phyloP scores from a whole-genome alignment of 2,797 vertebrate genomes.

The Cirrhinus molitorella region DNA sequence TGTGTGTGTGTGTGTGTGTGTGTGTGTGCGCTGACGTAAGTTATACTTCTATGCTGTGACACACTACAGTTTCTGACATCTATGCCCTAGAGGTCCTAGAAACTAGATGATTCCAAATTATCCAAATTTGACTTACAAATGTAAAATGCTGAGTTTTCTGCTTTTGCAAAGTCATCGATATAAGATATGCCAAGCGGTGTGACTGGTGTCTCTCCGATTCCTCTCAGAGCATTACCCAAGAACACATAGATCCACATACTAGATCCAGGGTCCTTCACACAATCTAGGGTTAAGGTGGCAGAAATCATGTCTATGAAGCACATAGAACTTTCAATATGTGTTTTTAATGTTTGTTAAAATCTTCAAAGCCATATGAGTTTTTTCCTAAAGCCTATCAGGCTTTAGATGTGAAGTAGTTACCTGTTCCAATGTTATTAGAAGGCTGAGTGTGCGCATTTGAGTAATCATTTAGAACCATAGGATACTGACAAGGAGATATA shows the following conservation, averaged over 20 bases:
- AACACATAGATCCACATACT: slow-evolving; percentile 92
- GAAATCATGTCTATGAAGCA: background rate
- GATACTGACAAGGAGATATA: slow-evolving; percentile 69
- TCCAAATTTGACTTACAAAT: slow-evolving; percentile 80
- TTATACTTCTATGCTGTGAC: background rate
- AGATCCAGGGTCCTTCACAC: slow-evolving; percentile 82
- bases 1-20: too few relatives aligned
- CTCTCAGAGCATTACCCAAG: slow-evolving; percentile 89
- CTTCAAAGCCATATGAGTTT: background rate
- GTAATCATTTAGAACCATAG: slow-evolving; percentile 39
- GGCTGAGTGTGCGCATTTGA: slow-evolving; percentile 40
- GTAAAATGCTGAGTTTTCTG: slow-evolving; percentile 92
- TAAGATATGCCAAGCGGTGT: slow-evolving; percentile 93
- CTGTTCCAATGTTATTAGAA: slow-evolving; percentile 6
- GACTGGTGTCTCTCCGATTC: slow-evolving; percentile 94
- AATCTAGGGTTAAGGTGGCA: slow-evolving; percentile 72
- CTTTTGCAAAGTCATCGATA: slow-evolving; percentile 90
- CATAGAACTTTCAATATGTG: background rate
- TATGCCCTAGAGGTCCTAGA: background rate
- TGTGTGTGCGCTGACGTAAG: background rate
- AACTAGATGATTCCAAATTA: background rate
- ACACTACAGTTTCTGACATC: background rate
- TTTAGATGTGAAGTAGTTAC: slow-evolving; percentile 12
- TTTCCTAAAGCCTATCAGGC: background rate
- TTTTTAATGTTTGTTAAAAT: background rate